phyloP scores from a whole-genome alignment of 2,797 vertebrate species.

The Vespertilio murinus region DNA sequence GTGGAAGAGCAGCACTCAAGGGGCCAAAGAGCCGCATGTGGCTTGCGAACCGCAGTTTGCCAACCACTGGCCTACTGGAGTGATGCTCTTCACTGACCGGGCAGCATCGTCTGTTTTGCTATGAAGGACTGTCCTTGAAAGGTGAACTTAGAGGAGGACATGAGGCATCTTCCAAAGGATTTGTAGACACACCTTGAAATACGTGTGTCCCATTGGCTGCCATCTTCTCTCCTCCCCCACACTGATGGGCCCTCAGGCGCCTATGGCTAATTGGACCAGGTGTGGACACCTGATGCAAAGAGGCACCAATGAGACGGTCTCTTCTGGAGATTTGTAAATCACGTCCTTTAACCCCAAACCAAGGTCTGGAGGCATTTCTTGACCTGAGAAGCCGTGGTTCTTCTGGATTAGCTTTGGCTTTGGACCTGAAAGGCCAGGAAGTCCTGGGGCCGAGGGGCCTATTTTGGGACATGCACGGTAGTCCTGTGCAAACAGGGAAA shows the following conservation, averaged over 20 bases:
- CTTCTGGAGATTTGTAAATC: neutral
- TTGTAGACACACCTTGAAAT: neutral
- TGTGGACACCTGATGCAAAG: neutral
- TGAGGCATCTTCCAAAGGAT: neutral
- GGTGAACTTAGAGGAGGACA: neutral
- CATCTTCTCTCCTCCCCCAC: neutral
- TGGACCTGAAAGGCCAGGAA: neutral
- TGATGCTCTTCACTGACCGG: neutral
- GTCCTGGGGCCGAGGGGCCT: neutral
- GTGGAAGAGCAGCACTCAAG: too few relatives aligned
- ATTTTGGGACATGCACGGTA: neutral
- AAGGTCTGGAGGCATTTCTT: neutral
- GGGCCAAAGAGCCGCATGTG: too few relatives aligned
- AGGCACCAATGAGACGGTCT: neutral
- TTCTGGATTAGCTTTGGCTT: neutral
- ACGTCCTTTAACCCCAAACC: neutral
- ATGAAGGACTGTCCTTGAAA: neutral
- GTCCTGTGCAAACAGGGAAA: neutral
- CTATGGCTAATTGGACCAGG: neutral
- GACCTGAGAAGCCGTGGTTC: neutral
- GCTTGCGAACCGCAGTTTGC: too few relatives aligned
- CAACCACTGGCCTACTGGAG: too few relatives aligned
- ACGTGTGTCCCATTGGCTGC: neutral
- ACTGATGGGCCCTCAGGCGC: neutral
- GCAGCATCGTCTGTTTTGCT: fast-evolving